phyloP scores from a whole-genome alignment of 2,888 invertebrate genomes.

The Hololepta plana region DNA sequence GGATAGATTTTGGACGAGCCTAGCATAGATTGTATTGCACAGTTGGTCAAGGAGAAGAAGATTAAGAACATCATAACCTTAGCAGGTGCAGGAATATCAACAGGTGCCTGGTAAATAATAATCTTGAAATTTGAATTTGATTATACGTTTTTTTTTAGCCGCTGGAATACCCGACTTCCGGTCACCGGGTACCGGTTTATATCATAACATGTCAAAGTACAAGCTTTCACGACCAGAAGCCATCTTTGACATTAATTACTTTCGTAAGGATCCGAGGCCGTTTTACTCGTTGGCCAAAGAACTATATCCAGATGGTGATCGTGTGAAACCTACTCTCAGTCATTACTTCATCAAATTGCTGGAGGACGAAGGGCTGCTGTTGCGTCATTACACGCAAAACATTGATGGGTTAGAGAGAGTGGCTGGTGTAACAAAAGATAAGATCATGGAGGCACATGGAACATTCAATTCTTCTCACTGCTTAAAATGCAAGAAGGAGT shows the following conservation, averaged over 20 bases:
- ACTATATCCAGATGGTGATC: slow-evolving; percentile 67
- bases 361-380: slow-evolving; percentile 58
- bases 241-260: slow-evolving; percentile 82
- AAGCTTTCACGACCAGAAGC: slow-evolving; percentile 81
- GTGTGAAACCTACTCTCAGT: slow-evolving; percentile 71
- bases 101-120: slow-evolving; percentile 37
- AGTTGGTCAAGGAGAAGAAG: too few relatives aligned
- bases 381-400: slow-evolving; percentile 76
- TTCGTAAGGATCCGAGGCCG: slow-evolving; percentile 74
- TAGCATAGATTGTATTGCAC: too few relatives aligned
- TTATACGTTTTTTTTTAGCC: slow-evolving; percentile 33
- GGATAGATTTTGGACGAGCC: too few relatives aligned
- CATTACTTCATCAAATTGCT: slow-evolving; percentile 83
- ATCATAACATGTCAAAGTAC: slow-evolving; percentile 80
- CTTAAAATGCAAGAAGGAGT: slow-evolving; percentile 51
- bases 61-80: slow-evolving; percentile 81
- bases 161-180: slow-evolving; percentile 95
- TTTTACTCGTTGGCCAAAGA: slow-evolving; percentile 85
- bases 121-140: background rate
- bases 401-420: slow-evolving; percentile 84
- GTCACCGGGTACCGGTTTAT: slow-evolving; percentile 80
- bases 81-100: slow-evolving; percentile 94
- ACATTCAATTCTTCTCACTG: slow-evolving; percentile 83
- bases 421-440: slow-evolving; percentile 66
- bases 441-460: slow-evolving; percentile 89